Evolutionary conservation across 1,140 invertebrate genomes (phyloP), one percentile per base, ranked within the genome.

Genomic region (Lucilia cuprina): DNA sequence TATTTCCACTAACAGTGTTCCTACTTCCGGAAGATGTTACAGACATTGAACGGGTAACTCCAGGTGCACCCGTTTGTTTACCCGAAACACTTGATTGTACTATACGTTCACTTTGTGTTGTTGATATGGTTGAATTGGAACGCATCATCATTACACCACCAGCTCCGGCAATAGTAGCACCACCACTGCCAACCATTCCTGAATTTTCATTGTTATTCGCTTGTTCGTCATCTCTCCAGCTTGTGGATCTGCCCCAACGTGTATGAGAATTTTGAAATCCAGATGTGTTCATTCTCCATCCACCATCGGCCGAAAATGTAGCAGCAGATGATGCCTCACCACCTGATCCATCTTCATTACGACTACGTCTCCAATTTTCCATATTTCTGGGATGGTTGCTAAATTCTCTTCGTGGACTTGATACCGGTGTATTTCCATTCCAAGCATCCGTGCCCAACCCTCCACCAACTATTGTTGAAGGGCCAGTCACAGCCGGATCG

Each of bases 211-310:
- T 88, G 86, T 5, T 84, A 34, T 83, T 77, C 85, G 34, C 21
- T 70, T 55, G 21, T 77, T 94, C 94, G 82, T 93, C 93, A 85
- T 95, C 94, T 41, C 95, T 93, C 95, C 95, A 95, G 89, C 94
- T 95, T 70, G 92, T 92, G 83, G 92, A 91, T 65, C 92, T 84
- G 90, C 89, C 89, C 89, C 89, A 90, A 17, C 89, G 86, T 5
- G 19, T 70, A 80, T 90, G 86, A 13, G 49, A 83, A 14, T 77
- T 83, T 13, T 49, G 83, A 77, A 88, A 88, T 30, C 85, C 78
- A 19, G 82, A 83, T 9, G 85, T 84, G 50, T 85, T 89, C 25
- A 34, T 83, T 49, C 49, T 30, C 41, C 83, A 65, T 3, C 77
- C 89, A 85, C 89, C 89, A 90, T 12, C 89, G 87, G 9, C 86